A percentile compares a stretch with the other conserved stretches of the same genome.
Conservation (phyloP, 2,888 invertebrate genomes). For the Thereva nobilitata region DNA sequence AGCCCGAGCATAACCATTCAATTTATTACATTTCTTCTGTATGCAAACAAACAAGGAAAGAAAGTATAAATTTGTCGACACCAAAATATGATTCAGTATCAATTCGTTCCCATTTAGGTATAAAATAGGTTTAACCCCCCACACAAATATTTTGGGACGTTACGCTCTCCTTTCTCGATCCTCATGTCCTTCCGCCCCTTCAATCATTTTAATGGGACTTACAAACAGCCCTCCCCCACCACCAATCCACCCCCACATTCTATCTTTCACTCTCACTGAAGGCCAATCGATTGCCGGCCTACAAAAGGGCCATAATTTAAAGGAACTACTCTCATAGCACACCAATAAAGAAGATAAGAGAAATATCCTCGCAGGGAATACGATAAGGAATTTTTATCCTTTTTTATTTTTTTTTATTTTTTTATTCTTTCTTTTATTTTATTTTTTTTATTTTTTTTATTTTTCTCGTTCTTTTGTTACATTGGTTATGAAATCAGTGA, state of each 20-base stretch:
- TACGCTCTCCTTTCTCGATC: background rate
- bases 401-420: too few species aligned
- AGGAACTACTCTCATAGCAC: constrained; percentile 4
- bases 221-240: background rate
- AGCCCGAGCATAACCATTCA: too few species aligned
- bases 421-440: too few species aligned
- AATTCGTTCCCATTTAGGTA: constrained; percentile 24
- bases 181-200: constrained; percentile 15
- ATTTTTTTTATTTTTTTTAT: too few species aligned
- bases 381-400: too few species aligned
- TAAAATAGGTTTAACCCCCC: constrained; percentile 21
- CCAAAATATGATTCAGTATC: constrained; percentile 3
- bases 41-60: background rate
- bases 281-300: constrained; percentile 19
- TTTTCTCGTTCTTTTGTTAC: too few species aligned
- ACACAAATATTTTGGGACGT: background rate
- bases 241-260: too few species aligned
- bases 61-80: constrained; percentile 1
- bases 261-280: background rate
- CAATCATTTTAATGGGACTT: constrained; percentile 31
- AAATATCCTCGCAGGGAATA: background rate
- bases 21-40: too few species aligned
- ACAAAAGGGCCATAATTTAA: constrained; percentile 21
- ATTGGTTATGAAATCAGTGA: too few species aligned
- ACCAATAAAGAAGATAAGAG: background rate